Conservation (phyloP, 2,113 vertebrate species). For the Pseudolaguvia tuberculata region DNA sequence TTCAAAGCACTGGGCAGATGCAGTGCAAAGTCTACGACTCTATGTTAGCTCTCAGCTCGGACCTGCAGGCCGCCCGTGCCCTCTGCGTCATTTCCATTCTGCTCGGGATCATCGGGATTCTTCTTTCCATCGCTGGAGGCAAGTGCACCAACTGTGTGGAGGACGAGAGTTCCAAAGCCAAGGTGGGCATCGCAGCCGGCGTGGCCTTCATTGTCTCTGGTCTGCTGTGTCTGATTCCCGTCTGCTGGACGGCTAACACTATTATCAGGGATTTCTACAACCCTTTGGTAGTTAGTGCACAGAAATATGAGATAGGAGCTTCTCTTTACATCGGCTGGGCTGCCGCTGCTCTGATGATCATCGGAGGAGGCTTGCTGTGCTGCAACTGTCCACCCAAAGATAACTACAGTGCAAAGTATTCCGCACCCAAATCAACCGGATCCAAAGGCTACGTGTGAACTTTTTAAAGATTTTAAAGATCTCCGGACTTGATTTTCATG, state of each 20-base stretch:
- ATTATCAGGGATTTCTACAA: constrained; percentile 83
- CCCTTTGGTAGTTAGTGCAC: constrained; percentile 55
- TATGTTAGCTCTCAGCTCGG: constrained; percentile 73
- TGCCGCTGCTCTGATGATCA: constrained; percentile 69
- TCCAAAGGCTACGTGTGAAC: constrained; percentile 84
- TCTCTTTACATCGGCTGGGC: constrained; percentile 90
- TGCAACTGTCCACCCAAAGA: constrained; percentile 81
- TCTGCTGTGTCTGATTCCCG: constrained; percentile 76
- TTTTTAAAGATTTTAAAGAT: constrained; percentile 43
- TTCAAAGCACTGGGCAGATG: constrained; percentile 94
- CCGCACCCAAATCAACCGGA: constrained; percentile 62
- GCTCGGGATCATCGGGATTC: constrained; percentile 71
- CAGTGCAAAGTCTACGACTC: constrained; percentile 93
- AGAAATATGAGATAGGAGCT: constrained; percentile 82
- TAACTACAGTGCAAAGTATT: constrained; percentile 78
- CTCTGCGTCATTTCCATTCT: constrained; percentile 77
- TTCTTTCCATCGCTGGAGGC: constrained; percentile 74
- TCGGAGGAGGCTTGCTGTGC: constrained; percentile 81
- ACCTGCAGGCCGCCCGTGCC: constrained; percentile 84
- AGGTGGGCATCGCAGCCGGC: constrained; percentile 70
- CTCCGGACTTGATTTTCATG: background rate
- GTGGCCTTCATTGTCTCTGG: constrained; percentile 73
- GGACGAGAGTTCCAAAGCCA: constrained; percentile 75
- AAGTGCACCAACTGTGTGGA: constrained; percentile 95
- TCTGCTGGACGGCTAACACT: constrained; percentile 82